These are phyloP conservation scores for Chelonus insularis DNA, from an alignment of 1,140 invertebrate genomes.

Conservation along the genomic window DNA sequence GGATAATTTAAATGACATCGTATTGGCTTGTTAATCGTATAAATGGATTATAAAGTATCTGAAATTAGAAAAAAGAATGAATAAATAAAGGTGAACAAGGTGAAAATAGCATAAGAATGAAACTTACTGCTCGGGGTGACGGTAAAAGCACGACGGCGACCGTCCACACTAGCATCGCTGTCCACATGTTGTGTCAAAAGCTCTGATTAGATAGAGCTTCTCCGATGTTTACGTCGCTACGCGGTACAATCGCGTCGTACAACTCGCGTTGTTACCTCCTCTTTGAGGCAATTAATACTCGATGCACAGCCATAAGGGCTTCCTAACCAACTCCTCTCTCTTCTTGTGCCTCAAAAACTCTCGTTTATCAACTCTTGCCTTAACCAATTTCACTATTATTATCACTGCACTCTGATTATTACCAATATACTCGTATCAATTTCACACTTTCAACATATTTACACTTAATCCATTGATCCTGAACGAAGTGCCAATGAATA, in stretches of 20 bases:
- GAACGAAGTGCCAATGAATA: too few relatives aligned
- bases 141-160: constrained; percentile 49
- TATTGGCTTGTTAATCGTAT: too few relatives aligned
- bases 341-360: too few relatives aligned
- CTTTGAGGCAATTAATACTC: constrained; percentile 39
- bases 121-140: constrained; percentile 50
- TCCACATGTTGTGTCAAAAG: constrained; percentile 52
- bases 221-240: constrained; percentile 40
- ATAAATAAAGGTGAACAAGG: too few relatives aligned
- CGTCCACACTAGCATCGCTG: constrained; percentile 52
- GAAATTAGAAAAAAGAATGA: too few relatives aligned
- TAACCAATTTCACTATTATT: neutral
- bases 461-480: too few relatives aligned
- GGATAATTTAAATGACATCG: too few relatives aligned
- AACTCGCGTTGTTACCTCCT: constrained; percentile 43
- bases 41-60: too few relatives aligned
- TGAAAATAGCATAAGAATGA: too few relatives aligned
- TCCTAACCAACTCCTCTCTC: neutral
- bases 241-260: constrained; percentile 8
- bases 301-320: constrained; percentile 45
- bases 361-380: neutral
- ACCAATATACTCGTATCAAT: too few relatives aligned
- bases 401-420: neutral
- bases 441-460: too few relatives aligned
- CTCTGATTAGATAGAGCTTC: constrained; percentile 32